Percentiles rank a stretch among this genome's conserved stretches.
Conservation (phyloP, 2,797 vertebrate species). For the Enteromius treurensis region DNA sequence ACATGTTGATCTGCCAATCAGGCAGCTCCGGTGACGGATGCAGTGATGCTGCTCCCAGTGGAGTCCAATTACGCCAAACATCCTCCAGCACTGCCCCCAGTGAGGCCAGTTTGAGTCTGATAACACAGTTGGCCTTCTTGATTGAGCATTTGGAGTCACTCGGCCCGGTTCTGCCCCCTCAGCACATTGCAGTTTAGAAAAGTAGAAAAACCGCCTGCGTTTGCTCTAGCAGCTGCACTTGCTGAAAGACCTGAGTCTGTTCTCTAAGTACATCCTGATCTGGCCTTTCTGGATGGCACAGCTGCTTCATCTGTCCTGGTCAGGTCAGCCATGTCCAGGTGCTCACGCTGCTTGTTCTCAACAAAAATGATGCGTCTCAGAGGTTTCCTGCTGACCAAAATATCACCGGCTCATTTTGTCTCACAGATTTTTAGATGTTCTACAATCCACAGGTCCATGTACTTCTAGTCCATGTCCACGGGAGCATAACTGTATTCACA, state of each 20-base stretch:
- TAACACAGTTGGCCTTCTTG: constrained; percentile 32
- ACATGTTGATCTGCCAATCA: constrained; percentile 1
- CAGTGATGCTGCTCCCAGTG: constrained; percentile 17
- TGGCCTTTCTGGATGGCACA: constrained; percentile 5
- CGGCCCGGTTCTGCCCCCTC: constrained; percentile 3
- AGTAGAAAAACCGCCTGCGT: constrained; percentile 4
- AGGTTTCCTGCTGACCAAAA: background rate
- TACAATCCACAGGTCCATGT: background rate
- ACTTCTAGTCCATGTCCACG: background rate
- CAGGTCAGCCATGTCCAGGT: background rate
- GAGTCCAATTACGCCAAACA: constrained; percentile 33
- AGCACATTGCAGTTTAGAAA: constrained; percentile 24
- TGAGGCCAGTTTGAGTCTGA: constrained; percentile 30
- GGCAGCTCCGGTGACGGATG: constrained; percentile 1
- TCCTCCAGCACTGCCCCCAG: constrained; percentile 30
- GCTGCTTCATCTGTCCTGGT: constrained; percentile 18
- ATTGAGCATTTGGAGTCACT: constrained; percentile 12
- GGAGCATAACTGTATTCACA: background rate
- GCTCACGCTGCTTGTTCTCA: background rate
- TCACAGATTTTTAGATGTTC: background rate
- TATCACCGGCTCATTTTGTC: background rate
- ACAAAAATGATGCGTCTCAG: background rate
- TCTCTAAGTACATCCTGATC: constrained; percentile 16
- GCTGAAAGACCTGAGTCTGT: background rate
- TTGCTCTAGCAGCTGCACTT: constrained; percentile 10